Conservation (phyloP, 2,113 vertebrate species). For the Rutilus rutilus region DNA sequence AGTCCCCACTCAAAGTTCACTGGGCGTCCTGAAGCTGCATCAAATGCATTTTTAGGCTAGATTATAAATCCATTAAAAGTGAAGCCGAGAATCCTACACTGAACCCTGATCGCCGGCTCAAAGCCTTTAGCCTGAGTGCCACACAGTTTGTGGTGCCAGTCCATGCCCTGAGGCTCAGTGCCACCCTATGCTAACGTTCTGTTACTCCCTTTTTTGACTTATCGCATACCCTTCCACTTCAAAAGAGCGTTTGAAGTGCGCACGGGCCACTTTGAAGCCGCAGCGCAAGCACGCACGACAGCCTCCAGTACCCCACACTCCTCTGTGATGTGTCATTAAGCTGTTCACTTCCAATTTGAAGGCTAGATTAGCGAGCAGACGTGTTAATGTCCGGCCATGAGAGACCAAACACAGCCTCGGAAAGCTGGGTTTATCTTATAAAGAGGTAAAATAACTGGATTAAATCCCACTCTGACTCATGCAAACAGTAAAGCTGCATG, state of each 20-base stretch:
- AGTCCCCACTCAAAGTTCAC: background rate
- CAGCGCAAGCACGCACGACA: background rate
- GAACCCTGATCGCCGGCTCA: background rate
- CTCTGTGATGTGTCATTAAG: constrained; percentile 52
- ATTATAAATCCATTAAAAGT: constrained; percentile 40
- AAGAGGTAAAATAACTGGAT: background rate
- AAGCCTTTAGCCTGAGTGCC: constrained; percentile 53
- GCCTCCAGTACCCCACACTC: constrained; percentile 36
- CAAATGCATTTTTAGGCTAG: constrained; percentile 14
- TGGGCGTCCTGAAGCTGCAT: background rate
- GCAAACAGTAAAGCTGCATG: background rate
- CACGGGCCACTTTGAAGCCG: constrained; percentile 47
- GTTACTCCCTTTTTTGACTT: constrained; percentile 39
- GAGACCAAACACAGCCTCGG: constrained; percentile 1
- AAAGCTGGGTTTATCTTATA: background rate
- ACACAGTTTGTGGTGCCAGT: constrained; percentile 15
- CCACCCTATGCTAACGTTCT: constrained; percentile 43
- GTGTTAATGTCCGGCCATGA: constrained; percentile 41
- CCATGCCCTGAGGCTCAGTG: constrained; percentile 28
- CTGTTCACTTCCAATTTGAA: constrained; percentile 41
- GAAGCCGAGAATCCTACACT: constrained; percentile 12
- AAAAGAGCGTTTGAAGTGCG: constrained; percentile 58
- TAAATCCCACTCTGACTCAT: constrained; percentile 14
- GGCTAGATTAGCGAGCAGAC: constrained; percentile 42
- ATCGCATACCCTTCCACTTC: constrained; percentile 49